Evolutionary conservation across 2,888 invertebrate genomes (phyloP).

Genomic region (Nysson spinosus): DNA sequence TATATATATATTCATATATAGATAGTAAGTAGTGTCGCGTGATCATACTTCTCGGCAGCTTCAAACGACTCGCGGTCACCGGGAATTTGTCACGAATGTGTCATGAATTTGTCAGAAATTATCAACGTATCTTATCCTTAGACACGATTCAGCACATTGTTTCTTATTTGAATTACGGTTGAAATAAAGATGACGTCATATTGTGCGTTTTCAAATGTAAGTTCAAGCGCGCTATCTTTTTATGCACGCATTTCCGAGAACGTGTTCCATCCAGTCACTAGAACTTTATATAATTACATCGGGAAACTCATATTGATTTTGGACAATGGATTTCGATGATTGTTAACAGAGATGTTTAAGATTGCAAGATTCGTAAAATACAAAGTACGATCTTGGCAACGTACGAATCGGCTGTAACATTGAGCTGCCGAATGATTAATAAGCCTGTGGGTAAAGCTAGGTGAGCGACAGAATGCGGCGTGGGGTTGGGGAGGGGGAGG

Average conservation of each 20-base stretch:
- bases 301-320: too few relatives aligned
- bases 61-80: constrained; percentile 32
- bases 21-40: too few relatives aligned
- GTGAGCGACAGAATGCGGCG: constrained; percentile 34
- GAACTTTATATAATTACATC: too few relatives aligned
- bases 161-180: too few relatives aligned
- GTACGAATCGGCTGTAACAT: constrained; percentile 15
- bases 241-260: background rate
- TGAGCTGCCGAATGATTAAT: constrained; percentile 27
- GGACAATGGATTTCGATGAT: background rate
- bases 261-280: too few relatives aligned
- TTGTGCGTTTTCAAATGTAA: too few relatives aligned
- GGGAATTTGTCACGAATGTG: too few relatives aligned
- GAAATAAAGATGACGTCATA: too few relatives aligned
- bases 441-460: constrained; percentile 52
- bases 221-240: too few relatives aligned
- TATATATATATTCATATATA: too few relatives aligned
- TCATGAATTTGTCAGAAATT: constrained; percentile 7
- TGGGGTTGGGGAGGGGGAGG: too few relatives aligned
- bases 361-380: background rate
- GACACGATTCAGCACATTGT: too few relatives aligned
- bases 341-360: background rate
- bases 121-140: background rate
- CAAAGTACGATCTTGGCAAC: background rate
- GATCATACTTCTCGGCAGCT: constrained; percentile 30